These are phyloP conservation scores for Ophion slaviceki DNA, from an alignment of 2,888 invertebrate genomes.

Conservation along the genomic window DNA sequence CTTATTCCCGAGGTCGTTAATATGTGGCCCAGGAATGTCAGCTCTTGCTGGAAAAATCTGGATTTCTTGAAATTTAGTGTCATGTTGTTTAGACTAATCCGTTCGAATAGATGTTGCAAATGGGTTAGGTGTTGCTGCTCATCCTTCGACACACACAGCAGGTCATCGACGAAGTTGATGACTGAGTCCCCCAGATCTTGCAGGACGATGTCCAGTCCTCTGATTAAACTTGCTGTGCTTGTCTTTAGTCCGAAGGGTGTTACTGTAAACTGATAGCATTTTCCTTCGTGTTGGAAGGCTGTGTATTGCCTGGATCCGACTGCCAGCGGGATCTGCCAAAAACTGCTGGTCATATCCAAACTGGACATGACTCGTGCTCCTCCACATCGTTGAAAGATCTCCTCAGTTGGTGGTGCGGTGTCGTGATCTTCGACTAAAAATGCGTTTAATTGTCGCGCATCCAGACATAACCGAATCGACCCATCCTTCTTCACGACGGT, in stretches of 20 bases:
- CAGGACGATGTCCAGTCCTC: no score
- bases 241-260: neutral
- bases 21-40: conserved; percentile 70
- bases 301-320: neutral
- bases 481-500: conserved; percentile 15
- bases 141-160: conserved; percentile 18
- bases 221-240: no score
- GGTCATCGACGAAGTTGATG: conserved; percentile 58
- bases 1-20: conserved; percentile 63
- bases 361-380: neutral
- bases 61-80: conserved; percentile 69
- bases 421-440: conserved; percentile 4
- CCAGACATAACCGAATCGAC: neutral
- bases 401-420: neutral
- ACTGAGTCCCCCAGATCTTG: neutral
- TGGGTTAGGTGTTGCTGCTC: conserved; percentile 34
- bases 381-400: conserved; percentile 8
- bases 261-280: conserved; percentile 1
- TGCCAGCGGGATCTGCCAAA: conserved; percentile 10
- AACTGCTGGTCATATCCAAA: conserved; percentile 12
- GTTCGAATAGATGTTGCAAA: conserved; percentile 55
- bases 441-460: conserved; percentile 20
- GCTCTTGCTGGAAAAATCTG: conserved; percentile 63
- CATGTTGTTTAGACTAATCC: conserved; percentile 57
- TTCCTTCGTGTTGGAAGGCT: conserved; percentile 5